A percentile compares a stretch with the other conserved stretches of the same genome.
phyloP scores from a whole-genome alignment of 2,113 vertebrate genomes.

The Tauraco erythrolophus region DNA sequence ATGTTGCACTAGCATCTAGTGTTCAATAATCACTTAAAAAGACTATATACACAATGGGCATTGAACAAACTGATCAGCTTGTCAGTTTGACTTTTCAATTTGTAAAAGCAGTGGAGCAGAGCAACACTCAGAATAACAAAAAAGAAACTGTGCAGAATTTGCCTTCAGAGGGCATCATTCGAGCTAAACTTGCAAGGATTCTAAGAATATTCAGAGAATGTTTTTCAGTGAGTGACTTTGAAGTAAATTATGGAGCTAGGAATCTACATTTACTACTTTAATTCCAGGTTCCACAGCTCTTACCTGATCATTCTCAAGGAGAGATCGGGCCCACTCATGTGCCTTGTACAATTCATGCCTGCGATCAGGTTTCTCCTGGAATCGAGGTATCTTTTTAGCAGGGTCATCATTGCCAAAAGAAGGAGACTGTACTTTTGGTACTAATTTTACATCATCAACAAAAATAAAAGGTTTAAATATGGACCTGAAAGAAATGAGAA shows the following conservation, averaged over 20 bases:
- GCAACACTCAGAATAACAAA: neutral
- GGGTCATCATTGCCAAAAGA: constrained; percentile 79
- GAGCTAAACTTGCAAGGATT: neutral
- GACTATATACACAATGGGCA: neutral
- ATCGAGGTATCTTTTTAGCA: constrained; percentile 80
- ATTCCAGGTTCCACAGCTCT: neutral
- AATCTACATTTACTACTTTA: neutral
- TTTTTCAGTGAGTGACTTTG: neutral
- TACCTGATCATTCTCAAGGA: constrained; percentile 79
- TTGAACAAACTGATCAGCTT: neutral
- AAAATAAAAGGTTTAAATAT: constrained; percentile 89
- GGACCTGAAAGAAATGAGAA: constrained; percentile 76
- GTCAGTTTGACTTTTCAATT: neutral
- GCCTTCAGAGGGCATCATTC: neutral
- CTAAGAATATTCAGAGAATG: neutral
- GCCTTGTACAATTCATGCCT: constrained; percentile 83
- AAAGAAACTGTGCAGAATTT: neutral
- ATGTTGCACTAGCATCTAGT: neutral
- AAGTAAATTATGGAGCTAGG: neutral
- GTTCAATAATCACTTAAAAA: neutral
- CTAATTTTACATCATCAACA: constrained; percentile 81
- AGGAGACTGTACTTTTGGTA: constrained; percentile 82
- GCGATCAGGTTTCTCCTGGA: constrained; percentile 81
- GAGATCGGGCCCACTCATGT: constrained; percentile 74
- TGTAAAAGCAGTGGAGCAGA: neutral